These are phyloP conservation scores for Parelbella ahira DNA, from an alignment of 2,888 invertebrate species.

Conservation along the genomic window DNA sequence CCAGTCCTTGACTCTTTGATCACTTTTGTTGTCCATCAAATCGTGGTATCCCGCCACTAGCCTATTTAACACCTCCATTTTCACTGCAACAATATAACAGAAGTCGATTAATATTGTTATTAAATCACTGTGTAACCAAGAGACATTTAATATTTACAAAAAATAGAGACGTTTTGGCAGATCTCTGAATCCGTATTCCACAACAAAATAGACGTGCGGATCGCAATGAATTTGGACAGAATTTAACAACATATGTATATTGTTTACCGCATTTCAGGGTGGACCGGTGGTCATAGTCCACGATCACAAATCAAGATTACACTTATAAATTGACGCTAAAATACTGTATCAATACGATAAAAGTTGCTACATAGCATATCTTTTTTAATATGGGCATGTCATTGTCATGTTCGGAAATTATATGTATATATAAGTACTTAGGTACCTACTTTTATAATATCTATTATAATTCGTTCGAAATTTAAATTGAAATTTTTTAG, in stretches of 20 bases:
- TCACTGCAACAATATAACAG: conserved; percentile 64
- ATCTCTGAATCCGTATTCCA: conserved; percentile 1
- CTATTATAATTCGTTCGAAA: too few relatives aligned
- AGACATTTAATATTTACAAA: neutral
- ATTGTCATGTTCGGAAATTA: too few relatives aligned
- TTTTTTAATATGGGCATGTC: too few relatives aligned
- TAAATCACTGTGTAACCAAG: too few relatives aligned
- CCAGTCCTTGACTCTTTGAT: conserved; percentile 90
- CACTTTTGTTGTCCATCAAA: conserved; percentile 91
- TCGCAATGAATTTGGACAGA: conserved; percentile 30
- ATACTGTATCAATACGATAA: conserved; percentile 3
- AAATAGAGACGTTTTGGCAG: conserved; percentile 1
- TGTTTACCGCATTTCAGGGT: conserved; percentile 63
- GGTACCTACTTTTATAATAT: too few relatives aligned
- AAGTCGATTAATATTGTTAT: too few relatives aligned
- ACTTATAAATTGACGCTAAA: conserved; percentile 9
- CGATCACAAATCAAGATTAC: conserved; percentile 13
- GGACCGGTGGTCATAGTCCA: conserved; percentile 42
- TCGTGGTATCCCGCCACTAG: conserved; percentile 85
- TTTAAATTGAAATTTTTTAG: too few relatives aligned
- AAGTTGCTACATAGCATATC: conserved; percentile 8
- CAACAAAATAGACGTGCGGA: conserved; percentile 14
- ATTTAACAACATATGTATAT: conserved; percentile 39
- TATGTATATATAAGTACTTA: too few relatives aligned
- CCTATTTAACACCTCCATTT: conserved; percentile 82